A percentile compares a stretch with the other conserved stretches of the same genome.
Evolutionary conservation across 1,140 invertebrate species (phyloP).

Genomic region (Stenopsyche tienmushanensis): DNA sequence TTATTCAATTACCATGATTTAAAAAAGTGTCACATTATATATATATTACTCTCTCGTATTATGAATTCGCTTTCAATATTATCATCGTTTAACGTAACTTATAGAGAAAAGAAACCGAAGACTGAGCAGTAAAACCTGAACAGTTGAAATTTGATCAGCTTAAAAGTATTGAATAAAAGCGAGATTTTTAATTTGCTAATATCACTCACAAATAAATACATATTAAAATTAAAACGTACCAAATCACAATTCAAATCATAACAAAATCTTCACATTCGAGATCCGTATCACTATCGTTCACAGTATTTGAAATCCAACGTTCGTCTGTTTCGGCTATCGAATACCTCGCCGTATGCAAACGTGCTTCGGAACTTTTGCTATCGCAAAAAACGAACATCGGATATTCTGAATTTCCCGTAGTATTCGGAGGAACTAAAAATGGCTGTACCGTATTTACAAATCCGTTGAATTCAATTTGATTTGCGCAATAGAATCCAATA

Average conservation of each 20-base stretch:
- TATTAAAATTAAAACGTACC: too few species aligned
- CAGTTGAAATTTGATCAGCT: too few species aligned
- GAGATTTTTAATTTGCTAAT: too few species aligned
- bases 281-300: conserved; percentile 62
- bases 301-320: conserved; percentile 52
- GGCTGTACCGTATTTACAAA: conserved; percentile 70
- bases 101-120: too few species aligned
- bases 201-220: too few species aligned
- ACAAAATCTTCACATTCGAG: conserved; percentile 76
- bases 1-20: too few species aligned
- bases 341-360: conserved; percentile 56
- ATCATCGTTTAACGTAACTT: too few species aligned
- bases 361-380: conserved; percentile 64
- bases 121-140: too few species aligned
- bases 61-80: too few species aligned
- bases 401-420: conserved; percentile 66
- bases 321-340: conserved; percentile 57
- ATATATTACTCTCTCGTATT: too few species aligned
- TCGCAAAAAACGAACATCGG: conserved; percentile 79
- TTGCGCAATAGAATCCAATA: conserved; percentile 85
- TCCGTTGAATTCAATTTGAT: conserved; percentile 73
- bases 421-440: conserved; percentile 58
- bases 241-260: conserved; percentile 55
- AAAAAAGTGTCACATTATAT: too few species aligned
- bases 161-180: too few species aligned